phyloP scores from a whole-genome alignment of 2,888 invertebrate species.

The Linnaemya tessellans region DNA sequence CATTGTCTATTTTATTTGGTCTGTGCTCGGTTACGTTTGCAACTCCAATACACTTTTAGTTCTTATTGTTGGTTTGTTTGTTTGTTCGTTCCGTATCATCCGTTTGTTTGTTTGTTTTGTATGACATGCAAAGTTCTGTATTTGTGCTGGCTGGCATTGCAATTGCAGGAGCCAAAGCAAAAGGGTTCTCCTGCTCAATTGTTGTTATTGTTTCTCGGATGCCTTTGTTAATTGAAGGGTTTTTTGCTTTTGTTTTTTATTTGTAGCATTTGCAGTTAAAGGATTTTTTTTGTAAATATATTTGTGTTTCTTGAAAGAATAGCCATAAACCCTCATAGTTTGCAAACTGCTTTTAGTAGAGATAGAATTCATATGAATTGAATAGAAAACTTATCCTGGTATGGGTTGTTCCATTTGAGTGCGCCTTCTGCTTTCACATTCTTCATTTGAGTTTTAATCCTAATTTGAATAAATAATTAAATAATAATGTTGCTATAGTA shows the following conservation, averaged over 20 bases:
- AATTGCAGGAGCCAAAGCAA: constrained; percentile 8
- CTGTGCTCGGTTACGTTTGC: constrained; percentile 21
- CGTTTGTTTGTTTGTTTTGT: constrained; percentile 57
- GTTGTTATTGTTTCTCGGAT: constrained; percentile 49
- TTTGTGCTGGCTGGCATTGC: constrained; percentile 38
- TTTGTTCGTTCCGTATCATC: constrained; percentile 29
- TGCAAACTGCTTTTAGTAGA: background rate
- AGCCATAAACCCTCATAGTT: background rate
- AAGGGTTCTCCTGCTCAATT: constrained; percentile 52
- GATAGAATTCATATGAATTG: constrained; percentile 10
- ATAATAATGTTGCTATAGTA: too few species aligned
- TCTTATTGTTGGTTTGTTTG: background rate
- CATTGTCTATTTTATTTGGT: constrained; percentile 40
- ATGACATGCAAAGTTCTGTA: constrained; percentile 70
- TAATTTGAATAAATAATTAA: background rate
- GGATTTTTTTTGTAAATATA: constrained; percentile 26
- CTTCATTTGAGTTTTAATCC: background rate
- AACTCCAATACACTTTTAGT: constrained; percentile 29
- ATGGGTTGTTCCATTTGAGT: constrained; percentile 45
- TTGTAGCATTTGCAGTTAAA: constrained; percentile 37
- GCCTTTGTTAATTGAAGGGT: constrained; percentile 64
- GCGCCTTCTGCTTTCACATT: background rate
- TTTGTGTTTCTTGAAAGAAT: constrained; percentile 1
- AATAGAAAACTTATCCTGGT: constrained; percentile 14
- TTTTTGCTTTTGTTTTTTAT: background rate